Evolutionary conservation across 1,140 invertebrate genomes (phyloP).

Genomic region (Papilio dardanus): DNA sequence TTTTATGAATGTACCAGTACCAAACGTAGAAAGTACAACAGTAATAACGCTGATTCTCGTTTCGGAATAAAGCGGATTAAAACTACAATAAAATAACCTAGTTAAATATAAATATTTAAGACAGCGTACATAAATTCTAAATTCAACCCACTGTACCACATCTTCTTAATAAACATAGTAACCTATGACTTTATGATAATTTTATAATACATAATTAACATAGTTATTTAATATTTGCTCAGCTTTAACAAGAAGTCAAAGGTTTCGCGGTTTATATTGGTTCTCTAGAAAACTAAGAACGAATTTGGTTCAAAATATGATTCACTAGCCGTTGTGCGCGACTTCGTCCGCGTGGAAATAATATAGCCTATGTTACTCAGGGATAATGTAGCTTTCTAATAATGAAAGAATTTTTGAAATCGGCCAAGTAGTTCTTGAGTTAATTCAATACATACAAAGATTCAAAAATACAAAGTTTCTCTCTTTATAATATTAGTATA

Average conservation of each 20-base stretch:
- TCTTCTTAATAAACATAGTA: not conserved
- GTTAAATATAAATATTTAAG: not conserved
- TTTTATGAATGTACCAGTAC: no score
- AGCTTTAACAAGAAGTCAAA: not conserved
- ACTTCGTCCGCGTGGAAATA: no score
- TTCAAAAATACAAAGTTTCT: no score
- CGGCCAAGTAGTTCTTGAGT: no score
- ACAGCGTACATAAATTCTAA: not conserved
- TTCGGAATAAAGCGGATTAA: not conserved
- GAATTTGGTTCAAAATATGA: not conserved
- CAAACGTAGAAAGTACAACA: no score
- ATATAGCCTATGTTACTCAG: no score
- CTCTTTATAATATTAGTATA: no score
- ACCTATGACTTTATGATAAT: conserved; percentile 7
- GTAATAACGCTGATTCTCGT: no score
- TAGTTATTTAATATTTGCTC: conserved; percentile 1
- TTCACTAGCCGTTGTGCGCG: no score
- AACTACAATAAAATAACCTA: not conserved
- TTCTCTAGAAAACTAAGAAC: not conserved
- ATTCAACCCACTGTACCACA: not conserved
- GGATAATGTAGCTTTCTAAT: no score
- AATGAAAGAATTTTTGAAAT: no score
- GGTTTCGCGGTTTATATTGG: not conserved
- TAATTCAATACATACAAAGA: no score
- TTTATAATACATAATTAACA: not conserved